Conservation (phyloP, 2,888 invertebrate genomes). For the Pinctada fucata region DNA sequence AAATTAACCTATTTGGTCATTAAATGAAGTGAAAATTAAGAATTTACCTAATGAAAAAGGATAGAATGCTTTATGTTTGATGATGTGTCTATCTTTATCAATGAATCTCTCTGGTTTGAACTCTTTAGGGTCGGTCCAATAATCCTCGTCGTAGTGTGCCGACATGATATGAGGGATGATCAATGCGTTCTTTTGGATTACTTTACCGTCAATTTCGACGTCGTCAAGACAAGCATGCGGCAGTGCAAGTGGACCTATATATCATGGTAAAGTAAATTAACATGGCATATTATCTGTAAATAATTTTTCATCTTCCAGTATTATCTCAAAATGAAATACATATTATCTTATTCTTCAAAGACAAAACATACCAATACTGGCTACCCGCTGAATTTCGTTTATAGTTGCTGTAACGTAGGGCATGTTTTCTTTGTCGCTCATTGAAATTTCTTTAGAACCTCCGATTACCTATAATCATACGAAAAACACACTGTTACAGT, state of each 20-base stretch:
- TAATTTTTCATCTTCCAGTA: too few species aligned
- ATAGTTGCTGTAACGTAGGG: slow-evolving; percentile 39
- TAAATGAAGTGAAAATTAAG: too few species aligned
- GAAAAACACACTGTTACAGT: not conserved
- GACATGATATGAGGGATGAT: slow-evolving; percentile 28
- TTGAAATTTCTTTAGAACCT: not conserved
- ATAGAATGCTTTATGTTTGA: slow-evolving; percentile 23
- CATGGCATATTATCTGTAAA: too few species aligned
- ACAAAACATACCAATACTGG: slow-evolving; percentile 29
- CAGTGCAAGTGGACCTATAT: slow-evolving; percentile 19
- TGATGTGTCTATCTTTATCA: slow-evolving; percentile 28
- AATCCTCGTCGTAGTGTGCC: slow-evolving; percentile 19
- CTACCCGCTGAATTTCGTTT: slow-evolving; percentile 34
- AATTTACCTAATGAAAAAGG: slow-evolving; percentile 34
- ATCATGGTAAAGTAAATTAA: not conserved
- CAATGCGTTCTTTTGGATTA: slow-evolving; percentile 16
- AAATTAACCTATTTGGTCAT: too few species aligned
- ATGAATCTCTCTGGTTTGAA: slow-evolving; percentile 33
- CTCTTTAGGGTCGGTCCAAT: slow-evolving; percentile 26
- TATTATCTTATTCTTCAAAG: too few species aligned
- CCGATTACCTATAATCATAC: slow-evolving; percentile 21
- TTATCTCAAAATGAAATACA: too few species aligned
- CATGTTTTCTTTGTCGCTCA: slow-evolving; percentile 36
- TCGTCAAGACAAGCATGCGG: slow-evolving; percentile 22
- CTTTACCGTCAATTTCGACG: slow-evolving; percentile 29